Conservation (phyloP, 2,888 invertebrate species). For the Cybosia mesomella region DNA sequence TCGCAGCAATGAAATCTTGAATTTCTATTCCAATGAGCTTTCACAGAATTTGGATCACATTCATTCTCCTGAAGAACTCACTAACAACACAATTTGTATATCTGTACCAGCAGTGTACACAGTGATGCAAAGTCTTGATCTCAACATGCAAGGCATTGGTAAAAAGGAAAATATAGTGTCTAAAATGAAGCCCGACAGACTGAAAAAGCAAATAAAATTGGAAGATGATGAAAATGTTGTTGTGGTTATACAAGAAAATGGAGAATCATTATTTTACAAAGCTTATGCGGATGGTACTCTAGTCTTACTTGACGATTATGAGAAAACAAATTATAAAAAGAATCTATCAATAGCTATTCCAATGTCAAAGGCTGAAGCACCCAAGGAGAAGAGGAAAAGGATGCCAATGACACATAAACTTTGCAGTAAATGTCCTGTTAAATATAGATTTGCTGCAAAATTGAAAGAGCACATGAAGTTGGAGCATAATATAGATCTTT, state of each 20-base stretch:
- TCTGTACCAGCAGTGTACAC: constrained; percentile 58
- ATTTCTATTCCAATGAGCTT: constrained; percentile 67
- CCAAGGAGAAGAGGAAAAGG: constrained; percentile 63
- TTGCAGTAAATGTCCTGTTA: constrained; percentile 72
- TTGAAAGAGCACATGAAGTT: constrained; percentile 74
- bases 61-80: constrained; percentile 50
- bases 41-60: constrained; percentile 57
- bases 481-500: constrained; percentile 70
- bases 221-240: constrained; percentile 57
- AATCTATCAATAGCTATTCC: constrained; percentile 16
- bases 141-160: constrained; percentile 59
- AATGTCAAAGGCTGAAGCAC: constrained; percentile 28
- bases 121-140: constrained; percentile 57
- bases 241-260: constrained; percentile 62
- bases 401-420: constrained; percentile 68
- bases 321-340: constrained; percentile 36
- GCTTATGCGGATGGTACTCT: constrained; percentile 47
- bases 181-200: neutral
- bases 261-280: constrained; percentile 54
- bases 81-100: constrained; percentile 63
- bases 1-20: constrained; percentile 65
- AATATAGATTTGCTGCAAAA: constrained; percentile 75
- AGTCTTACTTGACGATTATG: constrained; percentile 41
- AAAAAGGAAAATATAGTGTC: constrained; percentile 20
- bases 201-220: constrained; percentile 14